Base-by-base conservation (phyloP, 2,888 invertebrate species). In the Caprella mutica region DNA sequence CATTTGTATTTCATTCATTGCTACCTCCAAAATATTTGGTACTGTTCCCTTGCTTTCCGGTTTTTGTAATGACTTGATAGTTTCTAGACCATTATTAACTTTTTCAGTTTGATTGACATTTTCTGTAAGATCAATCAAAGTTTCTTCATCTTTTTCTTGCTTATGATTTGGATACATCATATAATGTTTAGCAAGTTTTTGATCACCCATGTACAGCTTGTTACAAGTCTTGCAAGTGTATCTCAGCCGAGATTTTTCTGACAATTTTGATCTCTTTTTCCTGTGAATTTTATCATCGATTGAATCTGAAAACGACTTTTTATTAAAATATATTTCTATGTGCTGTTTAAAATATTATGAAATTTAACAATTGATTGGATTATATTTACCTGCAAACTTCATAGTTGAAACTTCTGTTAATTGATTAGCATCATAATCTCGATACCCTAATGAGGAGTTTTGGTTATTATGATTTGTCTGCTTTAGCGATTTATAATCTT, bases 381-480 rank as follows among this genome's bases (percentile, higher is more conserved):
- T 5, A 21, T 6, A 44, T 17, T 44, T 5, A 44, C 44, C 26
- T 44, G 26, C 44, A 5, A 26, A 44, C 5, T 24, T n/a, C n/a
- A 24, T 17, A 26, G 14, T 24, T 44, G 17, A n/a, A 1, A 5
- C 44, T 3, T 44, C 46, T 3, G 26, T 12, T 2, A 19, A 38
- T 8, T 38, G 30, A 3, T 23, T 30, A 3, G 30, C 30, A n/a
- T 48, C 33, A 21, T 76, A 78, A 66, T 79, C 79, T 8, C 78
- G 78, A 68, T 79, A 79, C 8, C 78, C 78, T 14, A 78, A 78
- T 69, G 79, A 78, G 59, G 76, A 71, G 55, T 74, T 74, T 14
- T 78, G 77, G 65, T 78, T 77, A 66, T 75, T 74, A 23, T 77
- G 77, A 65, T 79, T 78, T 40, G 77, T 68, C 55, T 76, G 55